Conservation (phyloP, 2,113 vertebrate genomes). For the Dasyornis broadbenti region DNA sequence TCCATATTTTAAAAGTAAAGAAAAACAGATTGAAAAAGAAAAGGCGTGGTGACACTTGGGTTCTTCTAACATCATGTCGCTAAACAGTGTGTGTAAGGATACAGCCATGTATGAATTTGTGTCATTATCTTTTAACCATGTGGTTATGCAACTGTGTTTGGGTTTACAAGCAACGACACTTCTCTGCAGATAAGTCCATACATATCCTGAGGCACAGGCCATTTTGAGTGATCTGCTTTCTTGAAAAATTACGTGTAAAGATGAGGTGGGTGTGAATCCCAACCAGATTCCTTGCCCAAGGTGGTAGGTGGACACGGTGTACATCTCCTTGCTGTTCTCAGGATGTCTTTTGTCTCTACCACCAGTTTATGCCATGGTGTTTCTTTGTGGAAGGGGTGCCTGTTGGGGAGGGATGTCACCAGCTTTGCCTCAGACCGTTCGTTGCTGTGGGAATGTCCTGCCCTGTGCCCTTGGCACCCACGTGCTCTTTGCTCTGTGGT, state of each 20-base stretch:
- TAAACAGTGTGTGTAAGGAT: neutral
- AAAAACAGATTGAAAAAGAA: neutral
- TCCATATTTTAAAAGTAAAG: neutral
- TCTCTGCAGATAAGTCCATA: neutral
- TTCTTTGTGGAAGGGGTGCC: neutral
- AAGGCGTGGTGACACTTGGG: neutral
- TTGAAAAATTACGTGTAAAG: neutral
- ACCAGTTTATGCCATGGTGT: neutral
- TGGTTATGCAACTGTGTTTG: neutral
- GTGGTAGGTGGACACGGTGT: neutral
- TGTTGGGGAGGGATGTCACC: neutral
- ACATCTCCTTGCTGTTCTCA: neutral
- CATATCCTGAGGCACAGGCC: neutral
- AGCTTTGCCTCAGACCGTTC: neutral
- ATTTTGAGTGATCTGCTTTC: neutral
- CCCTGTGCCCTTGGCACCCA: neutral
- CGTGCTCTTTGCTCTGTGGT: neutral
- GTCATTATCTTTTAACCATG: neutral
- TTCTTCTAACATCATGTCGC: neutral
- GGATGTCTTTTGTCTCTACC: neutral
- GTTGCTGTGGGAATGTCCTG: neutral
- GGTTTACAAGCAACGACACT: neutral
- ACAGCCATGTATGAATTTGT: neutral
- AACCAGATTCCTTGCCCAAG: neutral
- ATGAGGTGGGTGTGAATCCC: neutral